These are phyloP conservation scores for Phocides pigmalion DNA, from an alignment of 1,140 invertebrate species.

Conservation along the genomic window DNA sequence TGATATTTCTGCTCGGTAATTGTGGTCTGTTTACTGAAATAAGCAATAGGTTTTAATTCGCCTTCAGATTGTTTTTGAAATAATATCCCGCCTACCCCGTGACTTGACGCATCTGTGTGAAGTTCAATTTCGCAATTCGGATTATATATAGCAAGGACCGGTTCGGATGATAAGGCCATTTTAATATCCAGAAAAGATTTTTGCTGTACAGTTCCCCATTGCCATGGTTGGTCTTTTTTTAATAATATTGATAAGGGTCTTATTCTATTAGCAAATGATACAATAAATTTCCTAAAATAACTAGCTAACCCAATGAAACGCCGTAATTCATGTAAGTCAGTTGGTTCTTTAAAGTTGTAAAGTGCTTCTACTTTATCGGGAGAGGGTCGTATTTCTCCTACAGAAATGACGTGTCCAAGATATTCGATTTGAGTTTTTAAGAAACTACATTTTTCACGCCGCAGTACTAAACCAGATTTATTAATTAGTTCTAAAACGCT, in stretches of 20 bases:
- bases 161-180: background rate
- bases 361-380: constrained; percentile 7
- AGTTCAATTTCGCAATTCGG: background rate
- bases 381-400: constrained; percentile 5
- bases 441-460: constrained; percentile 11
- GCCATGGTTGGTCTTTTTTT: background rate
- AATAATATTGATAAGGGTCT: background rate
- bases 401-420: background rate
- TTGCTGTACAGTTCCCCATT: background rate
- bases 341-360: background rate
- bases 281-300: constrained; percentile 8
- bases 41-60: constrained; percentile 5
- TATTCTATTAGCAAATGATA: constrained; percentile 1
- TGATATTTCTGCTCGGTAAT: constrained; percentile 1
- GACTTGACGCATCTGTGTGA: constrained; percentile 1
- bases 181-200: constrained; percentile 1
- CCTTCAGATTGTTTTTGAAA: background rate
- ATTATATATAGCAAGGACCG: constrained; percentile 5
- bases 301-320: constrained; percentile 19
- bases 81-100: constrained; percentile 4
- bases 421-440: constrained; percentile 13
- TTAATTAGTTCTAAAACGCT: background rate
- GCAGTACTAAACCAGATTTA: constrained; percentile 11
- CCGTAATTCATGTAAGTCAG: background rate
- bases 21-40: constrained; percentile 4